These are phyloP conservation scores for Microchrysa polita DNA, from an alignment of 2,888 invertebrate species.

Conservation along the genomic window DNA sequence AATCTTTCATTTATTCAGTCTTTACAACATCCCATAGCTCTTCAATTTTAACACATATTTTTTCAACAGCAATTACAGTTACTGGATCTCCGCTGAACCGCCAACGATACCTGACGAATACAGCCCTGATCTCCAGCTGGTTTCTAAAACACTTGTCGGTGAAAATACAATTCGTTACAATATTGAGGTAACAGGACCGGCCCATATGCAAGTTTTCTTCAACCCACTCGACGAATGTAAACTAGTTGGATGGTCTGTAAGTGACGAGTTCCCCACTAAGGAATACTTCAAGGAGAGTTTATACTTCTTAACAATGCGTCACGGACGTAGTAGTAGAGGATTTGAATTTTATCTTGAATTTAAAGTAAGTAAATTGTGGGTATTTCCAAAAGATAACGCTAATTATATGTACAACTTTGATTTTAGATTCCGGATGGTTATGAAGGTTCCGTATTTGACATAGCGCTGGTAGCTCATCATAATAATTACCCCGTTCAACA, in stretches of 20 bases:
- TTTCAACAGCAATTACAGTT: slow-evolving; percentile 42
- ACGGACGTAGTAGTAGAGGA: slow-evolving; percentile 53
- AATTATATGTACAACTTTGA: neutral
- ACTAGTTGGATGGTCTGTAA: slow-evolving; percentile 59
- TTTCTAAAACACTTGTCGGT: slow-evolving; percentile 50
- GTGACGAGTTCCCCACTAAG: slow-evolving; percentile 51
- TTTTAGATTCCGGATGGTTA: slow-evolving; percentile 38
- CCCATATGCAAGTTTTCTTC: slow-evolving; percentile 61
- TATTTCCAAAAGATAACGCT: neutral
- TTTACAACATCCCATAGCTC: too few relatives aligned
- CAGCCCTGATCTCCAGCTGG: slow-evolving; percentile 52
- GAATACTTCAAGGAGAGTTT: slow-evolving; percentile 54
- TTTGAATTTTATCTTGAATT: slow-evolving; percentile 33
- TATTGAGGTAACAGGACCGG: slow-evolving; percentile 59
- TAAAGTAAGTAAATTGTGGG: neutral
- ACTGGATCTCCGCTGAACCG: slow-evolving; percentile 45
- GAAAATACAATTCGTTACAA: slow-evolving; percentile 56
- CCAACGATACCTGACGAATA: slow-evolving; percentile 53
- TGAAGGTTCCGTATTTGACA: slow-evolving; percentile 58
- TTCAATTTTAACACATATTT: neutral
- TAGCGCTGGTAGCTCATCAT: slow-evolving; percentile 65
- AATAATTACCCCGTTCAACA: slow-evolving; percentile 64
- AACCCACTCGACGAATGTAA: slow-evolving; percentile 55
- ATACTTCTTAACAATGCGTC: slow-evolving; percentile 61
- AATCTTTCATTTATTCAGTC: neutral